phyloP scores from a whole-genome alignment of 2,113 vertebrate genomes.

The Gulo gulo region DNA sequence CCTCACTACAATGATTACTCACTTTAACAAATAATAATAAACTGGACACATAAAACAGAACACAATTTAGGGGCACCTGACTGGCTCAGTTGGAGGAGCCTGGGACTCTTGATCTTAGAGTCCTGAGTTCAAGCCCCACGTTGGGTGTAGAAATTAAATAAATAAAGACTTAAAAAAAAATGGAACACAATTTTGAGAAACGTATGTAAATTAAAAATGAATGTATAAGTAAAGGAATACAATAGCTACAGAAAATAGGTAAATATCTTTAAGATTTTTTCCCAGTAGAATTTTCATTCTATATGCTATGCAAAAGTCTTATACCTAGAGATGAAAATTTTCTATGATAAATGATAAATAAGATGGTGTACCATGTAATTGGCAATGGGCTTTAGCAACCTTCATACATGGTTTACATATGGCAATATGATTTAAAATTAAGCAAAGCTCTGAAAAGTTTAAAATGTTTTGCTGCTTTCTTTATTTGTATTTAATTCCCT shows the following conservation, averaged over 20 bases:
- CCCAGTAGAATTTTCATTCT: neutral
- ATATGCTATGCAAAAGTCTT: neutral
- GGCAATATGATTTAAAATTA: neutral
- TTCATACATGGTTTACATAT: neutral
- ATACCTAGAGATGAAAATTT: neutral
- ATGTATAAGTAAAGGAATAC: neutral
- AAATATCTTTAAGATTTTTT: neutral
- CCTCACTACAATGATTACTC: neutral
- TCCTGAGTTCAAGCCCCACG: neutral
- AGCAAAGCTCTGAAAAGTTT: neutral
- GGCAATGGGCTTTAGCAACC: neutral
- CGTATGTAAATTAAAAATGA: neutral
- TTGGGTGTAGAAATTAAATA: neutral
- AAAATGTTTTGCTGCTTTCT: neutral
- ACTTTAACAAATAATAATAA: neutral
- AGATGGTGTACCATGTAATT: neutral
- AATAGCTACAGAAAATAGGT: neutral
- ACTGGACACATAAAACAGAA: neutral
- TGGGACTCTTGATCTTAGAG: neutral
- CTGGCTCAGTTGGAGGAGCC: neutral
- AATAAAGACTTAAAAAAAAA: neutral
- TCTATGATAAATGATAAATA: neutral
- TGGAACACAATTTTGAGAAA: neutral
- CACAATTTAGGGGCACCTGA: neutral
- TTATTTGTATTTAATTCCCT: neutral